Evolutionary conservation across 2,113 vertebrate genomes (phyloP).

Genomic region (Catagonus wagneri): DNA sequence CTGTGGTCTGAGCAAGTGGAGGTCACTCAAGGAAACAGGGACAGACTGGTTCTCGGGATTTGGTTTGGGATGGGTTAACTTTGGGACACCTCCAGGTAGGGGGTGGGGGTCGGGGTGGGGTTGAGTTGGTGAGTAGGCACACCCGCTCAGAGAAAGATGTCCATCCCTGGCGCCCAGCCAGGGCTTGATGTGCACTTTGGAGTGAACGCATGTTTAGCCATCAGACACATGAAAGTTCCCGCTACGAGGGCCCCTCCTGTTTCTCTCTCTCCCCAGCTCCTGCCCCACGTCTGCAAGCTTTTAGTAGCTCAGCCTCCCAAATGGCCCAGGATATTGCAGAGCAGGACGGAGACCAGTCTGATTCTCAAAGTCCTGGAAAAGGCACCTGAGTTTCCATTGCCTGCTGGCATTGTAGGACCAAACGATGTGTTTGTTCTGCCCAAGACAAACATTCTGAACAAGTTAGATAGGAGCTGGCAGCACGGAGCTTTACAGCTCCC

Average conservation of each 20-base stretch:
- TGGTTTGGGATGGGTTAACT: neutral
- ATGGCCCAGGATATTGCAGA: neutral
- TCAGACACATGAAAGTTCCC: accelerated
- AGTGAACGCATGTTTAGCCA: accelerated
- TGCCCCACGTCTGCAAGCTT: neutral
- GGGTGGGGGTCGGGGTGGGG: neutral
- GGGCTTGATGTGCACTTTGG: neutral
- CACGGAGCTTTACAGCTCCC: too few relatives aligned
- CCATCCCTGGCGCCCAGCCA: accelerated
- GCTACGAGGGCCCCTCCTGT: neutral
- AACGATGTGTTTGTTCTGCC: accelerated
- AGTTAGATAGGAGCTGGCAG: neutral
- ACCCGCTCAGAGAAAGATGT: accelerated
- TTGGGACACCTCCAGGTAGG: accelerated
- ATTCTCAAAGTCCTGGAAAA: neutral
- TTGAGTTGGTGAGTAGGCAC: too few relatives aligned
- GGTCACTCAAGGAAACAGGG: too few relatives aligned
- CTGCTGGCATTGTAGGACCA: neutral
- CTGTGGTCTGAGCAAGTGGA: too few relatives aligned
- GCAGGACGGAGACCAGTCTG: neutral
- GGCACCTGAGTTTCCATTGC: neutral
- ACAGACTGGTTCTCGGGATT: neutral
- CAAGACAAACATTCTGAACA: neutral
- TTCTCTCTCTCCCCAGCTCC: neutral
- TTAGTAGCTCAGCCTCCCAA: too few relatives aligned